These are phyloP conservation scores for Pyrgilauda ruficollis DNA, from an alignment of 2,113 vertebrate genomes.

Conservation along the genomic window DNA sequence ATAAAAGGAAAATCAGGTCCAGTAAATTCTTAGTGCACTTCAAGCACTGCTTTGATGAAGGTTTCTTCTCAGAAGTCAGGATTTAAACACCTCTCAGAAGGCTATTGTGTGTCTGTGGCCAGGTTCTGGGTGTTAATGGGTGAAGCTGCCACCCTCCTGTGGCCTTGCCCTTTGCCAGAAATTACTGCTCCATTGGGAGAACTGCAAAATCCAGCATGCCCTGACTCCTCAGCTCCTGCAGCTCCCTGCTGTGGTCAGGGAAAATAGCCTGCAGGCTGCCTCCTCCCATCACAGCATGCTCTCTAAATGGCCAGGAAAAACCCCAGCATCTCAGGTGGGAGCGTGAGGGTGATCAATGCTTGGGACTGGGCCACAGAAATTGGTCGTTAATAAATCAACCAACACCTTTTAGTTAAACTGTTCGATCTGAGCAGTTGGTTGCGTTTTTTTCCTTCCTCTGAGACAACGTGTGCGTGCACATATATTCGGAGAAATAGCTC, in stretches of 20 bases:
- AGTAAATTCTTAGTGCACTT: neutral
- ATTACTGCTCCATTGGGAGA: neutral
- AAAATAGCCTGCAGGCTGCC: rapidly evolving
- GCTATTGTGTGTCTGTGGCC: rapidly evolving
- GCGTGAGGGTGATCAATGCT: rapidly evolving
- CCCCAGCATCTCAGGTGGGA: rapidly evolving
- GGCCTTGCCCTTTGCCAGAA: neutral
- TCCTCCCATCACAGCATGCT: neutral
- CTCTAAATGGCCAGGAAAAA: neutral
- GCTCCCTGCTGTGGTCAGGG: rapidly evolving
- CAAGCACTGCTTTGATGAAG: neutral
- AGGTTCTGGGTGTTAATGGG: rapidly evolving
- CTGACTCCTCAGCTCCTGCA: neutral
- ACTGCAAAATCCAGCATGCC: neutral
- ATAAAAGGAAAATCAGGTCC: neutral
- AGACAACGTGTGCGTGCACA: neutral
- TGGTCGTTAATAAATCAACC: neutral
- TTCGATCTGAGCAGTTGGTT: neutral
- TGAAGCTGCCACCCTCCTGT: neutral
- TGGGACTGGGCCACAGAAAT: neutral
- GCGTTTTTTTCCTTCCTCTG: neutral
- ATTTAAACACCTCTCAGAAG: neutral
- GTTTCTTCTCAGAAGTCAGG: neutral
- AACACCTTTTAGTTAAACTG: neutral
- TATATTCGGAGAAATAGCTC: neutral